Percentiles rank a stretch among this genome's conserved stretches.
Evolutionary conservation across 2,797 vertebrate species (phyloP).

Genomic region (Amblyraja radiata): DNA sequence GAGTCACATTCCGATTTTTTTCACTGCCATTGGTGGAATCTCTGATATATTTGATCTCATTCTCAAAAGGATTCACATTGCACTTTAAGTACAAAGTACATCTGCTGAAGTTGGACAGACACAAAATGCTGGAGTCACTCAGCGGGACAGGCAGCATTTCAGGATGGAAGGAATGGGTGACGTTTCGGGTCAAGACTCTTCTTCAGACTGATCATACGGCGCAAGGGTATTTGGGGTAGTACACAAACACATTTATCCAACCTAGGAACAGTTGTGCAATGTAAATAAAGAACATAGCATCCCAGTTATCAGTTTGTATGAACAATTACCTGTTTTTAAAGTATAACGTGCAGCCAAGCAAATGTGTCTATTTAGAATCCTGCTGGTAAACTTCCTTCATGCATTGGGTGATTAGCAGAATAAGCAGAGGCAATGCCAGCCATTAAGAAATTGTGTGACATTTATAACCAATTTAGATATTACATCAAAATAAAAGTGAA

Average conservation of each 20-base stretch:
- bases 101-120: too few species aligned
- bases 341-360: not conserved
- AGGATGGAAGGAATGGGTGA: too few species aligned
- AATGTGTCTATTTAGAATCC: constrained; percentile 3
- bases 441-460: constrained; percentile 2
- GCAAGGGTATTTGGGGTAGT: not conserved
- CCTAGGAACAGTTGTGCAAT: not conserved
- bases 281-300: not conserved
- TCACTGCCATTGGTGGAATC: not conserved
- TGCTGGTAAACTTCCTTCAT: not conserved
- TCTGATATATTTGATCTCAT: not conserved
- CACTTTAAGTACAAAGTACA: not conserved
- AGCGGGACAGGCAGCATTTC: too few species aligned
- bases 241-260: not conserved
- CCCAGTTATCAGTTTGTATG: not conserved
- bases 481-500: constrained; percentile 32
- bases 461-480: constrained; percentile 26
- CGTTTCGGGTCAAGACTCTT: too few species aligned
- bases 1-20: not conserved
- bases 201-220: not conserved
- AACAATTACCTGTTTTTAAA: not conserved
- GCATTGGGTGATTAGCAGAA: constrained; percentile 18
- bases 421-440: constrained; percentile 10
- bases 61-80: not conserved
- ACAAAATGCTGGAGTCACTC: too few species aligned